These are phyloP conservation scores for Standfussiana lucernea DNA, from an alignment of 2,888 invertebrate species.

Conservation along the genomic window DNA sequence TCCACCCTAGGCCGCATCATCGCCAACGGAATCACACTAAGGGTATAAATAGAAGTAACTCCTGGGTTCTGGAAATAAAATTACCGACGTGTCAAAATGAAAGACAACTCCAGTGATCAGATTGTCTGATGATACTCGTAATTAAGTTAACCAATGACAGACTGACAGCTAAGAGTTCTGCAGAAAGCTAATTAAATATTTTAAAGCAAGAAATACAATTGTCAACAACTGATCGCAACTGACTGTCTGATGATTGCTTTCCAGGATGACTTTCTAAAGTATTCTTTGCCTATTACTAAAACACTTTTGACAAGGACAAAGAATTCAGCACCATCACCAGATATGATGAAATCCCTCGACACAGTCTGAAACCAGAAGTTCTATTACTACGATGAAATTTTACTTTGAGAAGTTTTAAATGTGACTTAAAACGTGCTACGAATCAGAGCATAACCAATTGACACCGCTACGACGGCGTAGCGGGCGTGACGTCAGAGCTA, in stretches of 20 bases:
- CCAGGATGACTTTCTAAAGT: not conserved
- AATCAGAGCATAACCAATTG: conserved; percentile 26
- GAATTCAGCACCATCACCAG: not conserved
- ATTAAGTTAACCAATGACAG: too few species aligned
- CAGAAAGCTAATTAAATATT: too few species aligned
- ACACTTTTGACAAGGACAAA: not conserved
- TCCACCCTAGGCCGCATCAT: too few species aligned
- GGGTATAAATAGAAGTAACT: too few species aligned
- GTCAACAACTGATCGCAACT: not conserved
- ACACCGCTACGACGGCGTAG: conserved; percentile 27
- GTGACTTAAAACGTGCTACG: not conserved
- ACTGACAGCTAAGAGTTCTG: too few species aligned
- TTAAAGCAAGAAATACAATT: too few species aligned
- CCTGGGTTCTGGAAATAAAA: too few species aligned
- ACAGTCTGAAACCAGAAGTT: not conserved
- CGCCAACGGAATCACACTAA: too few species aligned
- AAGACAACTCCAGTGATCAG: too few species aligned
- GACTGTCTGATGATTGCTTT: not conserved
- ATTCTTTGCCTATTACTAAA: not conserved
- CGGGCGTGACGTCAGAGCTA: conserved; percentile 37
- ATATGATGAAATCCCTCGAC: not conserved
- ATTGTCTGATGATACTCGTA: too few species aligned
- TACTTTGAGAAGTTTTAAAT: not conserved
- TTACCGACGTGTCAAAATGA: too few species aligned
- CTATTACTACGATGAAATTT: not conserved